phyloP scores from a whole-genome alignment of 2,888 invertebrate genomes.

The Conchocele bisecta region DNA sequence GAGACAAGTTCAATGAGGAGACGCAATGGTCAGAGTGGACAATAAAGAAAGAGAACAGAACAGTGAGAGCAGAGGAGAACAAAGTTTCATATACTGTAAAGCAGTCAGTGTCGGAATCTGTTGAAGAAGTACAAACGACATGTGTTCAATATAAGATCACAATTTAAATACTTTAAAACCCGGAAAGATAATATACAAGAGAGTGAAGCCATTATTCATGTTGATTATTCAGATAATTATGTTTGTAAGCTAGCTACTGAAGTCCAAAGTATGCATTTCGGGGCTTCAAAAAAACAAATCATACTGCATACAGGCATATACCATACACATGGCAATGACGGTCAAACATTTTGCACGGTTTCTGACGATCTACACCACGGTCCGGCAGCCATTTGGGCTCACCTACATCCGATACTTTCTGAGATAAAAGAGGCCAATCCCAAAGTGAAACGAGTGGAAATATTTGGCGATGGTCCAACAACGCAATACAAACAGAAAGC shows the following conservation, averaged over 20 bases:
- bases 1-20: slow-evolving; percentile 10
- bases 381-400: slow-evolving; percentile 81
- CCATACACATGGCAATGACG: background rate
- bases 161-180: slow-evolving; percentile 6
- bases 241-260: slow-evolving; percentile 24
- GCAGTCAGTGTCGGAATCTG: slow-evolving; percentile 10
- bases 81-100: slow-evolving; percentile 28
- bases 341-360: slow-evolving; percentile 70
- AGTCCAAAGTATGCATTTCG: slow-evolving; percentile 42
- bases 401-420: slow-evolving; percentile 74
- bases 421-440: slow-evolving; percentile 38
- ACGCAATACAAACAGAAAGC: slow-evolving; percentile 80
- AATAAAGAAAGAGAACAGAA: slow-evolving; percentile 23
- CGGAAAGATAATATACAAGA: slow-evolving; percentile 17
- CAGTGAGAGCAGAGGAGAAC: slow-evolving; percentile 9
- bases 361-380: slow-evolving; percentile 76
- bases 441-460: slow-evolving; percentile 31
- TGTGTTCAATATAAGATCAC: background rate
- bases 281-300: slow-evolving; percentile 37
- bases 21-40: no score
- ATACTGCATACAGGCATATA: slow-evolving; percentile 51
- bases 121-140: slow-evolving; percentile 10
- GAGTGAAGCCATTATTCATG: slow-evolving; percentile 36
- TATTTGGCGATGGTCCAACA: slow-evolving; percentile 73
- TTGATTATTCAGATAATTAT: slow-evolving; percentile 47